Percentiles rank a stretch among this genome's conserved stretches.
Evolutionary conservation across 2,797 vertebrate species (phyloP).

Genomic region (Chiloscyllium punctatum): DNA sequence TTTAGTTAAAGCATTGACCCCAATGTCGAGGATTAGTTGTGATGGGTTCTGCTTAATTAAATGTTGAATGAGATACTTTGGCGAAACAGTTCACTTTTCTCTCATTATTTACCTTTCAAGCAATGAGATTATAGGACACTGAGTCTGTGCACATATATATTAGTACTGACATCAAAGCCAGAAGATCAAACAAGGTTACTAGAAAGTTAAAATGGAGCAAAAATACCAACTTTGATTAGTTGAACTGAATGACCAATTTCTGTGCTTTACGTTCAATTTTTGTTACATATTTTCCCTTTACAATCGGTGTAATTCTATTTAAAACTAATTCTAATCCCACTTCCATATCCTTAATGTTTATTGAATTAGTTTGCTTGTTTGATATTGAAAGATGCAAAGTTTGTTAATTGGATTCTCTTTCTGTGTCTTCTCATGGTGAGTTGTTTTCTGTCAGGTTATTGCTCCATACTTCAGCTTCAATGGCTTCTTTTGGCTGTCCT

Average conservation of each 20-base stretch:
- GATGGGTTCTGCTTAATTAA: background rate
- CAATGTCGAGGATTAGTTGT: background rate
- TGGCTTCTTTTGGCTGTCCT: conserved; percentile 57
- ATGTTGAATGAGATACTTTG: background rate
- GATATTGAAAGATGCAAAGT: background rate
- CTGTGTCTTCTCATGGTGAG: conserved; percentile 39
- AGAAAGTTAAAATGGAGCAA: background rate
- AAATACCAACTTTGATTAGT: background rate
- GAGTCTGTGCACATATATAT: background rate
- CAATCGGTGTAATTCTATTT: no score
- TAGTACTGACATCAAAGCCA: background rate
- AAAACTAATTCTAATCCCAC: background rate
- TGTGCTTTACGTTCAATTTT: background rate
- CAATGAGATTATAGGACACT: background rate
- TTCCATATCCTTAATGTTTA: background rate
- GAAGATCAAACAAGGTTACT: background rate
- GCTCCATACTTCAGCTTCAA: conserved; percentile 59
- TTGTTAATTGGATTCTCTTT: conserved; percentile 52
- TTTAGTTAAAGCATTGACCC: background rate
- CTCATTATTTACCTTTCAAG: background rate
- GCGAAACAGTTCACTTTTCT: background rate
- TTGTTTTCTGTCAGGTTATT: conserved; percentile 51
- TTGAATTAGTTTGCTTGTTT: background rate
- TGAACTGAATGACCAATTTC: background rate
- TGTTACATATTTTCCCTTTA: background rate